Evolutionary conservation across 2,113 vertebrate species (phyloP).

Genomic region (Python bivittatus): DNA sequence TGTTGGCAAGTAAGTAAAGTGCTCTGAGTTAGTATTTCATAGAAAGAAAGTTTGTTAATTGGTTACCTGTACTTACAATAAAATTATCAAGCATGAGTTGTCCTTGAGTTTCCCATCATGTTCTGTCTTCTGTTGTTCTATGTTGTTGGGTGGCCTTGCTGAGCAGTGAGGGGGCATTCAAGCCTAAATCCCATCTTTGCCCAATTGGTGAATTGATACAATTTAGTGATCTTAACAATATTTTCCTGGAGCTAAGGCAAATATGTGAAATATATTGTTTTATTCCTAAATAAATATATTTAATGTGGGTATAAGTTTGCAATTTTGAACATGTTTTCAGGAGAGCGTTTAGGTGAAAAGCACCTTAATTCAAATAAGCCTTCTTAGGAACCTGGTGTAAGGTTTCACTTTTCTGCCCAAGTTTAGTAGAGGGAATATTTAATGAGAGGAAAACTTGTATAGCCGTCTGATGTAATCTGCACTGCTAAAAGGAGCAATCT

Average conservation of each 20-base stretch:
- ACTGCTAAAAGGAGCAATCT: neutral
- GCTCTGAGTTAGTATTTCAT: neutral
- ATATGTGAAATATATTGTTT: neutral
- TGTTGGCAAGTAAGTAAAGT: neutral
- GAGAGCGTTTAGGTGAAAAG: neutral
- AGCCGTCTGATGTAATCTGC: neutral
- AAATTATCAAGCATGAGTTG: neutral
- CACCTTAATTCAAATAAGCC: neutral
- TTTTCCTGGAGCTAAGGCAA: neutral
- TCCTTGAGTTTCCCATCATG: too few species aligned
- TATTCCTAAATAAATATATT: neutral
- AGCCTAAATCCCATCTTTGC: neutral
- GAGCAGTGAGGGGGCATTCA: neutral
- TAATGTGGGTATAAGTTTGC: neutral
- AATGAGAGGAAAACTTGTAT: neutral
- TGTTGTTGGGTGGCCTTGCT: neutral
- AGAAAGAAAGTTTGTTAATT: neutral
- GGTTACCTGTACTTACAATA: too few species aligned
- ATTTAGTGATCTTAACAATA: neutral
- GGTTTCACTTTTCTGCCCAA: neutral
- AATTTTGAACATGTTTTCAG: neutral
- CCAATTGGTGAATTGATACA: neutral
- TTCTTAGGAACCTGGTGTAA: neutral
- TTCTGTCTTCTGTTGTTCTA: neutral
- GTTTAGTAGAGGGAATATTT: neutral